A percentile compares a stretch with the other conserved stretches of the same genome.
These are phyloP conservation scores for Drosophila longiperda DNA, from an alignment of 2,888 invertebrate genomes.

Conservation along the genomic window DNA sequence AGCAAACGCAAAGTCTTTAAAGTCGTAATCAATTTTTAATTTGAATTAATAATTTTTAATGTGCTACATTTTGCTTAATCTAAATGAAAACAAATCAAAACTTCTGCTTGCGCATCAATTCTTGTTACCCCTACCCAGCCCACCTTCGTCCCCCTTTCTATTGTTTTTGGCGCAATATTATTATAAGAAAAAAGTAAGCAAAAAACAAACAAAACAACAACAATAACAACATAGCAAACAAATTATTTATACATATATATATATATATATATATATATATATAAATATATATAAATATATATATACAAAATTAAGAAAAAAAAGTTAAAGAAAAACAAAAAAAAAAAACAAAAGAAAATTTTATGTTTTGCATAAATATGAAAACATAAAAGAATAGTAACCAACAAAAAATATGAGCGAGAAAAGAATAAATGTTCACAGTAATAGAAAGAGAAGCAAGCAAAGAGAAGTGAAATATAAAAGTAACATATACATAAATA, in stretches of 20 bases:
- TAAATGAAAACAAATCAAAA: slow-evolving; percentile 21
- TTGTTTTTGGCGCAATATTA: slow-evolving; percentile 63
- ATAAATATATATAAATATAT: slow-evolving; percentile 60
- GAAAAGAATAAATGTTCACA: slow-evolving; percentile 15
- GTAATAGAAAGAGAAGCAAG: slow-evolving; percentile 33
- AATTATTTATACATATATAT: slow-evolving; percentile 69
- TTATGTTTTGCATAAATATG: slow-evolving; percentile 45
- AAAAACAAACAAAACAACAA: slow-evolving; percentile 39
- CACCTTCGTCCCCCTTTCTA: slow-evolving; percentile 6
- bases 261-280: slow-evolving; percentile 54
- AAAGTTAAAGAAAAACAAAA: slow-evolving; percentile 36
- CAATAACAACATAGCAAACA: slow-evolving; percentile 70
- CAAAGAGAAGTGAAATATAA: slow-evolving; percentile 26
- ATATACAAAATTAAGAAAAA: slow-evolving; percentile 50
- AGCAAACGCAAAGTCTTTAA: not conserved
- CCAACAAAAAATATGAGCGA: slow-evolving; percentile 26
- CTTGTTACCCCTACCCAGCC: not conserved
- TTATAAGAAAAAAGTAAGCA: slow-evolving; percentile 48
- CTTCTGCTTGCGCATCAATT: slow-evolving; percentile 7
- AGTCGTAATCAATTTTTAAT: not conserved
- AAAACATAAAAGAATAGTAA: slow-evolving; percentile 15
- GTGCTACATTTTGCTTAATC: slow-evolving; percentile 1
- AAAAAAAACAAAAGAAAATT: slow-evolving; percentile 28
- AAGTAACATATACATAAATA: slow-evolving; percentile 17
- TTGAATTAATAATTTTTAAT: slow-evolving; percentile 7